phyloP scores from a whole-genome alignment of 2,888 invertebrate genomes.

The Trissonchulus latispiculum region DNA sequence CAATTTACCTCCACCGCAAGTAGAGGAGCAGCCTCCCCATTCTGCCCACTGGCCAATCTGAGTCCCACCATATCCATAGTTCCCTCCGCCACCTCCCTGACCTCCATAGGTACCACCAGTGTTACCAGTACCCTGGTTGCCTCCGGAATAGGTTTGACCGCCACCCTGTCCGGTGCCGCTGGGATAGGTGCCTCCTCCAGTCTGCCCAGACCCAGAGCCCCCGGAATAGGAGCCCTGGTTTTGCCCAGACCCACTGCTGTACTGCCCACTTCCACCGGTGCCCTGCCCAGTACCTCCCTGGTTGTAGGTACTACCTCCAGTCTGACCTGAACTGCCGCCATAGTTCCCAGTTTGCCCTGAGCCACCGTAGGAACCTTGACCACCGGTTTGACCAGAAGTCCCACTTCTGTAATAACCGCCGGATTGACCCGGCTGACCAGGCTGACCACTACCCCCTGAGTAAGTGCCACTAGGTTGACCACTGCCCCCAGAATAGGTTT shows the following conservation, averaged over 20 bases:
- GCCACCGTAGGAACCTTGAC: neutral
- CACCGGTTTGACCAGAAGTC: neutral
- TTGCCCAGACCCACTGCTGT: neutral
- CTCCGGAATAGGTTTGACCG: too few species aligned
- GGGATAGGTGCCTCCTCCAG: neutral
- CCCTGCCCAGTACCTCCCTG: neutral
- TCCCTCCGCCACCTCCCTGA: too few species aligned
- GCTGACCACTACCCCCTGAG: neutral
- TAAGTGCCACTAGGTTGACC: neutral
- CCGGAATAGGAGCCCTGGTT: too few species aligned
- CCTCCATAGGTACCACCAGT: too few species aligned
- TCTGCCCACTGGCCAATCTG: neutral
- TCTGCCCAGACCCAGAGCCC: neutral
- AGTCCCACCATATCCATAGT: too few species aligned
- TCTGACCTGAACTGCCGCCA: neutral
- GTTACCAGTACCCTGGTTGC: too few species aligned
- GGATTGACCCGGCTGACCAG: too few species aligned
- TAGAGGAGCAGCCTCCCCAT: neutral
- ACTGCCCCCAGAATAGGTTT: neutral
- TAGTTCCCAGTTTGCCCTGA: neutral
- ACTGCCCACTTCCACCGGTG: neutral
- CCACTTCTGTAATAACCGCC: neutral
- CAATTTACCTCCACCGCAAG: constrained; percentile 12
- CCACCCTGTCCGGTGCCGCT: neutral
- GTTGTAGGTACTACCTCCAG: neutral